Base-by-base conservation (phyloP, 2,113 vertebrate species). In the Shinisaurus crocodilurus region DNA sequence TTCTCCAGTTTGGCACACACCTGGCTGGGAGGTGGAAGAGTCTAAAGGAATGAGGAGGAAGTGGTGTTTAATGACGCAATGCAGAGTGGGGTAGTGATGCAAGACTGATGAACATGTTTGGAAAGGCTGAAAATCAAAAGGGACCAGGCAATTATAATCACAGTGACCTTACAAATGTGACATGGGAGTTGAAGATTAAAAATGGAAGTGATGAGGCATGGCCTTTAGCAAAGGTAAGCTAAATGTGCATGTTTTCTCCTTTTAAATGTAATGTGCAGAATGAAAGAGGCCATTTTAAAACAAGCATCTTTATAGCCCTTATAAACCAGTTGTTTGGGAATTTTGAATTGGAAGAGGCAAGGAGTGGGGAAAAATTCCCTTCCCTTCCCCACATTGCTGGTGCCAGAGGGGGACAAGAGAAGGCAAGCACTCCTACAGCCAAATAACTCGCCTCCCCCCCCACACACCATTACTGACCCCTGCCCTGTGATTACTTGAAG, bases 101-200 rank as follows among this genome's bases (percentile, higher is more conserved):
- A 89, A 67, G 69, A 82, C 67, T 82, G 34, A 82, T 65, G 50
- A 82, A 50, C 69, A 32, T 74, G 27, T 75, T 82, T 81, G 69
- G 45, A 86, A 76, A 82, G 57, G 32, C 77, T 45, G 25, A 82
- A 43, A 76, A 50, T 65, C 77, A 89, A 69, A 86, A 75, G 13
- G 83, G 45, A 76, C 6, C 7, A 72, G 60, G 43, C 43, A 89
- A 82, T 82, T 50, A 67, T 57, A 25, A 67, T 86, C 54, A 86
- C 27, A 82, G 54, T 82, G 70, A 89, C 76, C 50, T 63, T 81
- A 82, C 82, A 85, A 88, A 88, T 74, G 81, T 81, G 45, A 69
- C 15, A 48, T 81, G 20, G 76, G 76, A 74, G 54, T 74, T 25
- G n/a, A 82, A 9, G 25, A 75, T 50, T 86, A 82, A 32, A 86